Evolutionary conservation across 35 echinoderm and acorn worm genomes (phyloP), one percentile per base, ranked within the genome.

Genomic region (Heliocidaris tuberculata): DNA sequence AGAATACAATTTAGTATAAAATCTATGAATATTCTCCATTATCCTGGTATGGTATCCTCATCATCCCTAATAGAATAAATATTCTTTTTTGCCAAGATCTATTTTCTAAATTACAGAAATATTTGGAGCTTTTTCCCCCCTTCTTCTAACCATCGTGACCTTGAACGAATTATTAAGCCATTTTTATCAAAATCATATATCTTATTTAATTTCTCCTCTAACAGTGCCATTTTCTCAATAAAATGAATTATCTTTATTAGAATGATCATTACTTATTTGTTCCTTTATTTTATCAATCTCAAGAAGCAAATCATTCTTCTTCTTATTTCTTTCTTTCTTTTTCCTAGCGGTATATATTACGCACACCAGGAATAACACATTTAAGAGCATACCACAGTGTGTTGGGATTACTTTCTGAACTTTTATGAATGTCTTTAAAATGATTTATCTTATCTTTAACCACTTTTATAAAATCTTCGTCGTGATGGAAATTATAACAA

Each of bases 61-160:
- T 85, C 47, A 85, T 85, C 47, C 15, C 35, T 85, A 85, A 94
- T 31, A n/a, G 59, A 13, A 31, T 85, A 31, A 47, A 94, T 94
- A 35, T 13, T 19, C 85, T 94, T 94, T 50, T 94, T 12, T 94
- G 59, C 32, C 9, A 86, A n/a, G n/a, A n/a, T n/a, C n/a, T n/a
- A n/a, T n/a, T n/a, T n/a, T n/a, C n/a, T n/a, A n/a, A n/a, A n/a
- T 94, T 85, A 86, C 94, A 94, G 30, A 94, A 94, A 56, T 95
- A 90, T 59, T 95, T 95, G 5, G 42, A 49, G 47, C 86, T 95
- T 27, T 95, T 95, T 56, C 89, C 86, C 10, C 85, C 85, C n/a
- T 42, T 94, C 60, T 85, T 94, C 94, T 71, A 94, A 85, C 94
- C 94, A 94, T 7, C 94, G 94, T 13, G 94, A 9, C 85, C 94